Evolutionary conservation across 2,113 vertebrate species (phyloP), one percentile per base, ranked within the genome.

Genomic region (Nyctibius bracteatus): DNA sequence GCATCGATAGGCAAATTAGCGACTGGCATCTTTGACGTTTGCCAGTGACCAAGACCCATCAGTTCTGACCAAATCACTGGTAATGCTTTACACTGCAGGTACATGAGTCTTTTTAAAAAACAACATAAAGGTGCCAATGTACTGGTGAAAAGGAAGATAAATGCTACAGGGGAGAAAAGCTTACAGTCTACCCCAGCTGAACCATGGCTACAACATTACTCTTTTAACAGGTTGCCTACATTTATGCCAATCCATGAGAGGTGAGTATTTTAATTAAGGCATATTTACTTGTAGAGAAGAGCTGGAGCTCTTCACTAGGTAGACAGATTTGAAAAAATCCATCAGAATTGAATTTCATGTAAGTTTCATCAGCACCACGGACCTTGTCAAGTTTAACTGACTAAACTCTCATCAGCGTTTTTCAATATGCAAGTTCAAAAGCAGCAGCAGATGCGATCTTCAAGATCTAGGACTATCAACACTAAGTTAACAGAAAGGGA

Each of bases 81-180:
- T 28, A 68, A 75, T 44, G 11, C 21, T 68, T 90, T 47, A 75
- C 16, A 35, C 12, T 55, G 61, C 24, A 79, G 8, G 59, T 57
- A 62, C 21, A 24, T 4, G 10, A 68, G 15, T 10, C 46, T 66
- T 24, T 43, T 43, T 46, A 58, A 61, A 47, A 52, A 47, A 21
- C 14, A 86, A 39, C 0, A 0, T 58, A 78, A 71, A 19, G 30
- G 51, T 62, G 31, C 12, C 17, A n/a, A 4, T 5, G 7, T 12
- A 66, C 55, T 37, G 35, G 12, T 8, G 24, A 78, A 88, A 16
- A 51, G 9, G 27, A 72, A 90, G 5, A 4, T 11, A 57, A 57
- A 73, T 14, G n/a, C 14, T 57, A 52, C 8, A 61, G 7, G 11
- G 16, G 4, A 37, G 20, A 43, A 72, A 78, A n/a, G 8, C 23